These are phyloP conservation scores for Drosophila ohnishii DNA, from an alignment of 1,140 invertebrate species.

Conservation along the genomic window DNA sequence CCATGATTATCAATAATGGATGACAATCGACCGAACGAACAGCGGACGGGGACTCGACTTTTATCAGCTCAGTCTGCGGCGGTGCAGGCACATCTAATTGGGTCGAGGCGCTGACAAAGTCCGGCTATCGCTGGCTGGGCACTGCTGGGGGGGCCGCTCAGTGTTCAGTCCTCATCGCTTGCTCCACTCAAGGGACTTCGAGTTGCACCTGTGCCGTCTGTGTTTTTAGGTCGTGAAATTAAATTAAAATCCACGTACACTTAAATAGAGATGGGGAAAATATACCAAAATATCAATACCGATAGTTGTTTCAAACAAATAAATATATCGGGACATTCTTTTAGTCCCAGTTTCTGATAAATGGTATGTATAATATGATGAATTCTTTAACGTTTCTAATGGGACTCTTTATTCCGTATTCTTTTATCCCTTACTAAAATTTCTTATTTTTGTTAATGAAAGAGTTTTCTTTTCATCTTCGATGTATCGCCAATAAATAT, in stretches of 20 bases:
- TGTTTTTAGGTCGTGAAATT: constrained; percentile 25
- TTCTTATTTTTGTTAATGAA: neutral
- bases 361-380: neutral
- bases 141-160: constrained; percentile 5
- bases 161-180: constrained; percentile 19
- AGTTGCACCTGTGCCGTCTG: constrained; percentile 5
- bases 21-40: constrained; percentile 32
- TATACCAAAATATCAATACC: constrained; percentile 14
- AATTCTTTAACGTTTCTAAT: neutral
- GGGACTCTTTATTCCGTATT: too few species aligned
- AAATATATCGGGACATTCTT: neutral
- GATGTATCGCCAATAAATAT: neutral
- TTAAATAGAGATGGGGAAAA: constrained; percentile 15
- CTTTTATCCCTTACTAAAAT: neutral
- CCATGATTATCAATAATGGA: constrained; percentile 74
- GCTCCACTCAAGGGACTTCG: neutral
- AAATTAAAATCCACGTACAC: constrained; percentile 46
- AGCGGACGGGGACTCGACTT: constrained; percentile 31
- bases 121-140: constrained; percentile 1
- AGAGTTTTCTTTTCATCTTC: neutral
- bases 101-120: constrained; percentile 3
- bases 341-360: neutral
- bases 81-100: constrained; percentile 22
- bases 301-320: neutral
- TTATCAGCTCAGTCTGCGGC: constrained; percentile 35